Conservation (phyloP, 2,113 vertebrate genomes). For the Strix uralensis region DNA sequence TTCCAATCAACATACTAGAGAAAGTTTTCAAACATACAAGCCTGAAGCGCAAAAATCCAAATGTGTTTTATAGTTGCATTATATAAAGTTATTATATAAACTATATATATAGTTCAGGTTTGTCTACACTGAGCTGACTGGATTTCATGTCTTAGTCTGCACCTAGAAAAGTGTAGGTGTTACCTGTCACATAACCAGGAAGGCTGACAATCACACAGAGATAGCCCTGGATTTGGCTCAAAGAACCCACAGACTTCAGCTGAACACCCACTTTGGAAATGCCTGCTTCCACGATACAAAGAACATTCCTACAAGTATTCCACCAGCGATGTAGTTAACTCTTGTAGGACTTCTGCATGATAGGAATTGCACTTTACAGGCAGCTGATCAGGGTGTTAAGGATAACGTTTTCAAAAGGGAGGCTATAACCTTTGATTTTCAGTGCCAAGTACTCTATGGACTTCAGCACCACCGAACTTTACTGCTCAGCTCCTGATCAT, state of each 20-base stretch:
- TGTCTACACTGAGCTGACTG: not conserved
- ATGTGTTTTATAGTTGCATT: not conserved
- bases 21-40: not conserved
- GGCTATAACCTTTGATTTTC: not conserved
- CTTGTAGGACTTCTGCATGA: not conserved
- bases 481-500: not conserved
- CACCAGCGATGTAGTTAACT: accelerated
- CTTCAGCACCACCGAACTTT: not conserved
- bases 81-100: not conserved
- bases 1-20: not conserved
- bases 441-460: no score
- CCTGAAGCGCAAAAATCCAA: not conserved
- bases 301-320: not conserved
- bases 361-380: not conserved
- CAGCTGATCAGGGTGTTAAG: not conserved
- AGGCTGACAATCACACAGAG: not conserved
- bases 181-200: not conserved
- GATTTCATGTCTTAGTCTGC: not conserved
- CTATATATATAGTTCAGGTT: not conserved
- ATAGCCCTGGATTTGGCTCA: not conserved
- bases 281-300: accelerated
- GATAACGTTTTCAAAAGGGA: not conserved
- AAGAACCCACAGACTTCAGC: not conserved
- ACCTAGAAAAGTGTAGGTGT: not conserved
- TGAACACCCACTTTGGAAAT: not conserved